Conservation (phyloP, 2,888 invertebrate genomes). For the Drosophila cognata region DNA sequence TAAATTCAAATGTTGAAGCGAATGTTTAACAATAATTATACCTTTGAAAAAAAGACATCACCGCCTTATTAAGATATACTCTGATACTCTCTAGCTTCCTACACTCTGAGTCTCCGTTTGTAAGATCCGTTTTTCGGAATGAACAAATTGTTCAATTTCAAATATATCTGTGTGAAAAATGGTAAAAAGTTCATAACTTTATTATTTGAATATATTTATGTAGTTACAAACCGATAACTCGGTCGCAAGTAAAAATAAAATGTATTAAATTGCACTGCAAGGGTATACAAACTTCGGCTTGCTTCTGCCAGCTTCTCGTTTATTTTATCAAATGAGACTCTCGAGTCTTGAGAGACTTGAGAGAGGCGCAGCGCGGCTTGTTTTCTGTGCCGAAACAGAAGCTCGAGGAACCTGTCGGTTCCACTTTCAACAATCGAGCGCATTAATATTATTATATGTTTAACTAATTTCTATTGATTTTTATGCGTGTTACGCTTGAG, state of each 20-base stretch:
- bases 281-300: neutral
- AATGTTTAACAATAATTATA: constrained; percentile 70
- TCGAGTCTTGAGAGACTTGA: neutral
- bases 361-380: constrained; percentile 24
- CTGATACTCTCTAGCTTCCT: neutral
- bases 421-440: constrained; percentile 66
- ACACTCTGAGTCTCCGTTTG: neutral
- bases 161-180: too few species aligned
- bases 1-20: constrained; percentile 67
- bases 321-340: neutral
- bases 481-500: constrained; percentile 59
- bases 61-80: constrained; percentile 1
- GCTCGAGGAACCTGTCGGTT: constrained; percentile 73
- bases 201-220: neutral
- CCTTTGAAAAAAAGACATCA: neutral
- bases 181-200: neutral
- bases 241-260: too few species aligned
- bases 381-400: constrained; percentile 60
- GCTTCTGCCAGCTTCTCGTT: neutral
- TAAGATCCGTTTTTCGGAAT: neutral
- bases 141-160: rapidly evolving
- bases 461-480: constrained; percentile 71
- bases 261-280: neutral
- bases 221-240: neutral
- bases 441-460: constrained; percentile 72